Evolutionary conservation across 2,113 vertebrate species (phyloP).

Genomic region (Octodon degus): DNA sequence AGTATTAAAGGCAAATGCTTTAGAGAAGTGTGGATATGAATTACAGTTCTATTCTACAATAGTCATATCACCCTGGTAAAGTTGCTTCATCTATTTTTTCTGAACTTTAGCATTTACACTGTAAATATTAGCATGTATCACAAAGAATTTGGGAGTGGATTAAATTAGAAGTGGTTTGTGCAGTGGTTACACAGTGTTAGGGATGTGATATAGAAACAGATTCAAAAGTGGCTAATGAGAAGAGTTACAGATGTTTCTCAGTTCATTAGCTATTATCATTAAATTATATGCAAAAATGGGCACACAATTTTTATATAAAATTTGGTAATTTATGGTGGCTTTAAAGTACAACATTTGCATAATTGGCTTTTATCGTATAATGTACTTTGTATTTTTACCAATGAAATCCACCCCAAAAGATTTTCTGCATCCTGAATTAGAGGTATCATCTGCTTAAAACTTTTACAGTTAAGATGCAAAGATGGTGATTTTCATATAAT

Average conservation of each 20-base stretch:
- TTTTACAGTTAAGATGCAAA: neutral
- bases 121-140: neutral
- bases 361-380: slow-evolving; percentile 14
- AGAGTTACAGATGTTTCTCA: neutral
- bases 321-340: slow-evolving; percentile 9
- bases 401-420: neutral
- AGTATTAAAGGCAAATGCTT: neutral
- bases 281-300: slow-evolving; percentile 6
- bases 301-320: slow-evolving; percentile 34
- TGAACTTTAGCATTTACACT: neutral
- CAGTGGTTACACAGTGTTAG: neutral
- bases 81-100: neutral
- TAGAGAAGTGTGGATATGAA: neutral
- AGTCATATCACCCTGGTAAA: neutral
- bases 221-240: neutral
- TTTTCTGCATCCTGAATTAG: neutral
- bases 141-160: neutral
- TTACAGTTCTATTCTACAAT: neutral
- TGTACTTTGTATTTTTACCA: slow-evolving; percentile 14
- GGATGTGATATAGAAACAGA: neutral
- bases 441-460: neutral
- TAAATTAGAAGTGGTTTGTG: neutral
- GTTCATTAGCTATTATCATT: neutral
- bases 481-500: slow-evolving; percentile 8
- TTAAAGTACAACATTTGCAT: neutral